These are phyloP conservation scores for Acleris emargana DNA, from an alignment of 2,888 invertebrate genomes.

Conservation along the genomic window DNA sequence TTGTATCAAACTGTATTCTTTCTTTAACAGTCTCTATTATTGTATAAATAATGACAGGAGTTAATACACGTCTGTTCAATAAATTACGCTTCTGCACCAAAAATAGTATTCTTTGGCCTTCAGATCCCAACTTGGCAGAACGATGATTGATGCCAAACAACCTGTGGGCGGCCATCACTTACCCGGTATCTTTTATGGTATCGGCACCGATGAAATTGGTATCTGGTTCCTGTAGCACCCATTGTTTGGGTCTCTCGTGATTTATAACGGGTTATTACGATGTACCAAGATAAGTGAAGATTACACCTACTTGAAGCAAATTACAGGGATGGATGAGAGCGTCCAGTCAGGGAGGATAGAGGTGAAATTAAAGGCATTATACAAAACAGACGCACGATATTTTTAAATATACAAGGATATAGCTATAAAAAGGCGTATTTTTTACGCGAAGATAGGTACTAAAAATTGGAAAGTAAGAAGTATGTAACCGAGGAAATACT, in stretches of 20 bases:
- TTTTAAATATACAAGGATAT: too few relatives aligned
- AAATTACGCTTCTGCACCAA: too few relatives aligned
- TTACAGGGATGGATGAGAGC: conserved; percentile 15
- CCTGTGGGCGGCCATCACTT: conserved; percentile 28
- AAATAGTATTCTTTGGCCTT: background rate
- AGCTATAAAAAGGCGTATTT: too few relatives aligned
- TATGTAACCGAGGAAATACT: too few relatives aligned
- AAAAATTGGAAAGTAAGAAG: too few relatives aligned
- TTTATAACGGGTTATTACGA: conserved; percentile 20
- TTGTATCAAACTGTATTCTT: too few relatives aligned
- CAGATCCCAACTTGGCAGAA: conserved; percentile 4
- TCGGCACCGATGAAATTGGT: conserved; percentile 36
- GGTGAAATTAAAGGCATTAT: too few relatives aligned
- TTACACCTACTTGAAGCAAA: conserved; percentile 25
- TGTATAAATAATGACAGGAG: too few relatives aligned
- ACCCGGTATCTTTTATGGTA: conserved; percentile 24
- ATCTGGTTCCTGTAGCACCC: conserved; percentile 26
- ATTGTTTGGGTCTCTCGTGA: conserved; percentile 32
- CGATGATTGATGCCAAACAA: conserved; percentile 28
- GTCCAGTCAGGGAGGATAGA: background rate
- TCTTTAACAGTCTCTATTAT: too few relatives aligned
- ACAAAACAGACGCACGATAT: too few relatives aligned
- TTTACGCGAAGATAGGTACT: too few relatives aligned
- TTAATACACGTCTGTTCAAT: too few relatives aligned
- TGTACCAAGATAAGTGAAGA: conserved; percentile 17